phyloP scores from a whole-genome alignment of 2,113 vertebrate species.

The Mohoua ochrocephala region DNA sequence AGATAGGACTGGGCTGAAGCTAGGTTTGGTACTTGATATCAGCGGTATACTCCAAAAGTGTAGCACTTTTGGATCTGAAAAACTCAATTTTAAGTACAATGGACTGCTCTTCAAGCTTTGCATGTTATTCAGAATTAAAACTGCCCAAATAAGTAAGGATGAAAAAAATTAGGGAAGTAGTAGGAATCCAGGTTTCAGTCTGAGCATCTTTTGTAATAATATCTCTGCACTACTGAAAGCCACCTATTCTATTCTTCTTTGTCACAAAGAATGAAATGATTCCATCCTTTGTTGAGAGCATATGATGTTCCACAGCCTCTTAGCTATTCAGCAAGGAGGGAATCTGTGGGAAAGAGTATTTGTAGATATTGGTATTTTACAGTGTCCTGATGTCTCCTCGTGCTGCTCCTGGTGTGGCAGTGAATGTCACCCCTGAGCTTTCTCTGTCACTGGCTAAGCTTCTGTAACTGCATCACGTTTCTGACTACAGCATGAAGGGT shows the following conservation, averaged over 20 bases:
- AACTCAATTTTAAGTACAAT: neutral
- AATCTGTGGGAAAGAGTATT: neutral
- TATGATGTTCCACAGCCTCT: neutral
- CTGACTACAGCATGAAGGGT: neutral
- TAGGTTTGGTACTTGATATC: neutral
- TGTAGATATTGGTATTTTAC: neutral
- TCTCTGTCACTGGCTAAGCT: neutral
- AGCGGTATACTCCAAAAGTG: neutral
- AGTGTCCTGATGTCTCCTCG: neutral
- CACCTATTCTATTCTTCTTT: neutral
- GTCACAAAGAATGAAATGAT: neutral
- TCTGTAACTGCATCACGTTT: neutral
- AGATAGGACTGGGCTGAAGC: neutral
- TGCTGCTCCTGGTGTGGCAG: neutral
- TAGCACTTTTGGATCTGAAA: neutral
- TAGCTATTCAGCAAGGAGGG: neutral
- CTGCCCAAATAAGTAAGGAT: neutral
- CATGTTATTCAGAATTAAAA: neutral
- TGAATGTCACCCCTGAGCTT: neutral
- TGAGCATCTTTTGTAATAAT: neutral
- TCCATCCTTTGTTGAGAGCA: neutral
- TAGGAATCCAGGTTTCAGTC: neutral
- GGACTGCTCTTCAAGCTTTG: neutral
- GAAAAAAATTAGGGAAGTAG: neutral
- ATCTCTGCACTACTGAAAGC: neutral